A percentile compares a stretch with the other conserved stretches of the same genome.
phyloP scores from a whole-genome alignment of 2,888 invertebrate genomes.

The Sylvicola cinctus region DNA sequence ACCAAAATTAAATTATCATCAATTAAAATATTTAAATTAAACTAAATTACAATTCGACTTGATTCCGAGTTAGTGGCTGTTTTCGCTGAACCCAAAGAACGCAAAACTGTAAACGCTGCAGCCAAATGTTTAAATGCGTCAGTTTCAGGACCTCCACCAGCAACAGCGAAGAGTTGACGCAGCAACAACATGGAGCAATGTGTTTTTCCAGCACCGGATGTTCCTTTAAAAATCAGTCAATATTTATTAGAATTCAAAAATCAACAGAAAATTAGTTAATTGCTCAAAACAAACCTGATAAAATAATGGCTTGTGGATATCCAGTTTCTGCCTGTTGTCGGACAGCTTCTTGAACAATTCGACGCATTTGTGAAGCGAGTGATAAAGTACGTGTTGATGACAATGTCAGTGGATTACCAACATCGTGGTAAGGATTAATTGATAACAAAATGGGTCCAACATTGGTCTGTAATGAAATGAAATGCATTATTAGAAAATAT shows the following conservation, averaged over 20 bases:
- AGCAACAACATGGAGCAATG: slow-evolving; percentile 79
- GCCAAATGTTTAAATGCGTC: slow-evolving; percentile 92
- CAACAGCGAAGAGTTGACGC: slow-evolving; percentile 78
- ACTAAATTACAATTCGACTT: slow-evolving; percentile 79
- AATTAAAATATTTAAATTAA: slow-evolving; percentile 11
- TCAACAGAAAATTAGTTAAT: too few species aligned
- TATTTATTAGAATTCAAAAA: too few species aligned
- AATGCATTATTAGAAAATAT: slow-evolving; percentile 4
- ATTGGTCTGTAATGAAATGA: slow-evolving; percentile 48
- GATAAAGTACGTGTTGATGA: slow-evolving; percentile 55
- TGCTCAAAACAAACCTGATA: too few species aligned
- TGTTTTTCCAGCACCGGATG: slow-evolving; percentile 86
- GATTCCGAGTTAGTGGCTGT: slow-evolving; percentile 81
- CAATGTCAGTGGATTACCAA: slow-evolving; percentile 71
- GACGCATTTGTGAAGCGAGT: slow-evolving; percentile 60
- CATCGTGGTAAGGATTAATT: slow-evolving; percentile 74
- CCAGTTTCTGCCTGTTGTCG: slow-evolving; percentile 87
- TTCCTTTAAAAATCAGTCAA: too few species aligned
- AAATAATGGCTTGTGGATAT: slow-evolving; percentile 85
- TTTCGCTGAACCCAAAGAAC: slow-evolving; percentile 78
- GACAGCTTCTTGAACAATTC: slow-evolving; percentile 79
- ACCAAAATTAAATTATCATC: neutral
- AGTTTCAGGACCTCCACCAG: slow-evolving; percentile 86
- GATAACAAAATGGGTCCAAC: slow-evolving; percentile 81
- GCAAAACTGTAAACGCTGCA: slow-evolving; percentile 83